These are phyloP conservation scores for Carlito syrichta DNA, from an alignment of 2,113 vertebrate species.

Conservation along the genomic window DNA sequence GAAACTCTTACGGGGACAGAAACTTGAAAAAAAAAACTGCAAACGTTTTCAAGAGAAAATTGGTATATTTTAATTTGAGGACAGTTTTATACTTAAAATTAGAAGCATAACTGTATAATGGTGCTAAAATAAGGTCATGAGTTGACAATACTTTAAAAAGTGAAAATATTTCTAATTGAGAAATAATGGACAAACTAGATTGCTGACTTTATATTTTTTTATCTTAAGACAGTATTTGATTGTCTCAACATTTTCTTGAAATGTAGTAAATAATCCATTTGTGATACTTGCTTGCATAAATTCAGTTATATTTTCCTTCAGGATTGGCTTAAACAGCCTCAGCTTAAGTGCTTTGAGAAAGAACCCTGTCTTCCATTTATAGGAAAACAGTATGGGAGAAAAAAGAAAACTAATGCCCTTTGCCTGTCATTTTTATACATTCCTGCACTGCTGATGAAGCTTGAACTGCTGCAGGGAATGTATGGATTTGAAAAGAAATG, in stretches of 20 bases:
- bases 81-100: background rate
- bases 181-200: background rate
- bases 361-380: slow-evolving; percentile 81
- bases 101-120: background rate
- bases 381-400: slow-evolving; percentile 80
- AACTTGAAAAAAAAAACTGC: background rate
- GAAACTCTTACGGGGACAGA: background rate
- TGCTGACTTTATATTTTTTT: background rate
- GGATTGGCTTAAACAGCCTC: slow-evolving; percentile 52
- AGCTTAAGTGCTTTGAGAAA: slow-evolving; percentile 73
- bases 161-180: slow-evolving; percentile 22
- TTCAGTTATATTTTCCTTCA: slow-evolving; percentile 26
- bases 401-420: slow-evolving; percentile 78
- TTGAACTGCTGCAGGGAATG: slow-evolving; percentile 80
- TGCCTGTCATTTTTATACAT: slow-evolving; percentile 86
- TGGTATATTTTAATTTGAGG: background rate
- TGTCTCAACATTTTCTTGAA: slow-evolving; percentile 48
- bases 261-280: slow-evolving; percentile 30
- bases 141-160: background rate
- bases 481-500: slow-evolving; percentile 79
- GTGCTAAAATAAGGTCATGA: background rate
- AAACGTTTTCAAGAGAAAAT: slow-evolving; percentile 2
- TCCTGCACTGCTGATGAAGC: slow-evolving; percentile 82
- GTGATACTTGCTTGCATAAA: slow-evolving; percentile 32
- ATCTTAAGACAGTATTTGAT: background rate